Percentiles rank a stretch among this genome's conserved stretches.
Evolutionary conservation across 2,113 vertebrate species (phyloP).

Genomic region (Hoplias malabaricus): DNA sequence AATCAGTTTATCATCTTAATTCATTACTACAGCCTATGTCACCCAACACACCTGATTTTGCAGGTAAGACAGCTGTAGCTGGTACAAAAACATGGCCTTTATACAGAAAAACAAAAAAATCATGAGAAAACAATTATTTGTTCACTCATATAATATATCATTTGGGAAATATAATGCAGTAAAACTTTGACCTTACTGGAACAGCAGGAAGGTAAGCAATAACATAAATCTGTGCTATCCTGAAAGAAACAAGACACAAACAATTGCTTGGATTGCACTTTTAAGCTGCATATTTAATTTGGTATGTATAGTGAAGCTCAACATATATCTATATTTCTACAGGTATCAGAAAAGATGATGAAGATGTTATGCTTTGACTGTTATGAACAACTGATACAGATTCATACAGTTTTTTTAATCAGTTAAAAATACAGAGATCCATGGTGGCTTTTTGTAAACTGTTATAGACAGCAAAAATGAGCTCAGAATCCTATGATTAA

Average conservation of each 20-base stretch:
- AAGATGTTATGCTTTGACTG: background rate
- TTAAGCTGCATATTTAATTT: background rate
- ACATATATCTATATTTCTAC: background rate
- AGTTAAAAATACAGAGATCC: background rate
- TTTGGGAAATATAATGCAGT: background rate
- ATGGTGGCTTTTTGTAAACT: background rate
- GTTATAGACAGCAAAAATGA: background rate
- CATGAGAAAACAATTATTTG: background rate
- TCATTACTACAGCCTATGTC: background rate
- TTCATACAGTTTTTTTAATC: background rate
- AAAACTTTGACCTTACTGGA: slow-evolving; percentile 79
- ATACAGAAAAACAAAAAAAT: slow-evolving; percentile 14
- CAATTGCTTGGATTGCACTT: background rate
- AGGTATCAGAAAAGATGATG: background rate
- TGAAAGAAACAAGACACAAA: slow-evolving; percentile 57
- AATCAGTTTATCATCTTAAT: background rate
- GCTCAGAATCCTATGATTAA: background rate
- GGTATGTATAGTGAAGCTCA: background rate
- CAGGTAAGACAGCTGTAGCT: slow-evolving; percentile 83
- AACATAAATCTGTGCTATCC: slow-evolving; percentile 89
- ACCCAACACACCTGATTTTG: slow-evolving; percentile 83
- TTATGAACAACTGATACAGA: background rate
- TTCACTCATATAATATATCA: background rate
- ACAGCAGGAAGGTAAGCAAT: slow-evolving; percentile 86
- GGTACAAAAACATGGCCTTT: slow-evolving; percentile 82